A percentile compares a stretch with the other conserved stretches of the same genome.
Conservation (phyloP, 2,888 invertebrate species). For the Carabus problematicus region DNA sequence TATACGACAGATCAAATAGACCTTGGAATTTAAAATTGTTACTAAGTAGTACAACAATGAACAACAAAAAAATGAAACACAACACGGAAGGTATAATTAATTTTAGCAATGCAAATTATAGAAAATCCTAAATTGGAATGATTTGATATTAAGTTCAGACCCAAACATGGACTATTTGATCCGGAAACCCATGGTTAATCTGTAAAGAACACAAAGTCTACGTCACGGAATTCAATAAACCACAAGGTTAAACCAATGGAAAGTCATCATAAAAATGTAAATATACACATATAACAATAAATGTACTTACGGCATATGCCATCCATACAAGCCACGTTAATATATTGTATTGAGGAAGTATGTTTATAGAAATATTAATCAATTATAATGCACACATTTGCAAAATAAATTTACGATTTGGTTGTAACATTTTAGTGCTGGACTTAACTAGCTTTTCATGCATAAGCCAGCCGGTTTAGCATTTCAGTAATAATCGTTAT, state of each 20-base stretch:
- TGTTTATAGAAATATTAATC: too few relatives aligned
- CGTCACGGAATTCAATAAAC: constrained; percentile 26
- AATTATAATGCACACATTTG: too few relatives aligned
- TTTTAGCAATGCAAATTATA: constrained; percentile 1
- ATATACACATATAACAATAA: constrained; percentile 6
- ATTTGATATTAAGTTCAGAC: neutral
- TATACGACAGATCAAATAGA: constrained; percentile 12
- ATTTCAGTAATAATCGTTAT: too few relatives aligned
- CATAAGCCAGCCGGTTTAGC: too few relatives aligned
- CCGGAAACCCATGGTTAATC: constrained; percentile 16
- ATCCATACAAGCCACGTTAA: too few relatives aligned
- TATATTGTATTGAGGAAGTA: too few relatives aligned
- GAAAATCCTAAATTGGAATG: constrained; percentile 17
- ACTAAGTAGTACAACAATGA: too few relatives aligned
- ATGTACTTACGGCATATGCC: neutral
- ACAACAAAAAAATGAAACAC: too few relatives aligned
- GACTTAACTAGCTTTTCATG: too few relatives aligned
- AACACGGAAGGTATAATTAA: constrained; percentile 9
- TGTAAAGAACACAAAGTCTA: constrained; percentile 16
- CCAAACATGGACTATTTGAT: constrained; percentile 26
- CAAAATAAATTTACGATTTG: too few relatives aligned
- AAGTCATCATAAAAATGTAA: constrained; percentile 20
- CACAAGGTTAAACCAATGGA: constrained; percentile 33
- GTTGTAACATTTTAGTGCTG: too few relatives aligned
- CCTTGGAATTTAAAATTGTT: constrained; percentile 11